These are phyloP conservation scores for Cavia aperea DNA, from an alignment of 2,113 vertebrate species.

Conservation along the genomic window DNA sequence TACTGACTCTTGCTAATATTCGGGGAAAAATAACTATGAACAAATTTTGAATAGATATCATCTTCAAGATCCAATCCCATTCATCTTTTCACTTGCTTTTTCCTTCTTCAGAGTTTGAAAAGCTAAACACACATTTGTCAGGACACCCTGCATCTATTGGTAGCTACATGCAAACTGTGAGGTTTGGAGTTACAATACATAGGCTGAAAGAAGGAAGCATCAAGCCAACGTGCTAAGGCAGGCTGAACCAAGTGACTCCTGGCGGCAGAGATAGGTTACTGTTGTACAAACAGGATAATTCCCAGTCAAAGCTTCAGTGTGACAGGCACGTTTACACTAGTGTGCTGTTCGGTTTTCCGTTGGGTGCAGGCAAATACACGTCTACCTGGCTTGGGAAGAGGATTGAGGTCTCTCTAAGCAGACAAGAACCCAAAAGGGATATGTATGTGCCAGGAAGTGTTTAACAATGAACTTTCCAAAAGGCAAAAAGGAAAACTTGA, in stretches of 20 bases:
- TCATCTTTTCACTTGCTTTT: conserved; percentile 22
- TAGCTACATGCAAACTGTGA: neutral
- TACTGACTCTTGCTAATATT: conserved; percentile 55
- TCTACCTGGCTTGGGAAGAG: neutral
- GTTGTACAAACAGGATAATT: neutral
- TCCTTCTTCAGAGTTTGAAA: neutral
- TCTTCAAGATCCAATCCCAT: neutral
- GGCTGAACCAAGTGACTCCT: neutral
- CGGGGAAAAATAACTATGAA: neutral
- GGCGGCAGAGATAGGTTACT: neutral
- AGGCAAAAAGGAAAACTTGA: conserved; percentile 10
- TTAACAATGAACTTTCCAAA: conserved; percentile 12
- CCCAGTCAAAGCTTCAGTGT: neutral
- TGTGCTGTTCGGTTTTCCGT: neutral
- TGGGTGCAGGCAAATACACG: conserved; percentile 9
- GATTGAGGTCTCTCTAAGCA: neutral
- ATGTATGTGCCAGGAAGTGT: neutral
- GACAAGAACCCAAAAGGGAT: neutral
- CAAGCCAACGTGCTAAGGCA: neutral
- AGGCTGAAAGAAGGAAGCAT: neutral
- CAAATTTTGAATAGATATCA: neutral
- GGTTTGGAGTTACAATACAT: neutral
- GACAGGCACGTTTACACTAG: neutral
- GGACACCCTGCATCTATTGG: neutral
- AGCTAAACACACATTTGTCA: neutral